phyloP scores from a whole-genome alignment of 92 coral and sea anemone genomes.

The Palythoa grandis region DNA sequence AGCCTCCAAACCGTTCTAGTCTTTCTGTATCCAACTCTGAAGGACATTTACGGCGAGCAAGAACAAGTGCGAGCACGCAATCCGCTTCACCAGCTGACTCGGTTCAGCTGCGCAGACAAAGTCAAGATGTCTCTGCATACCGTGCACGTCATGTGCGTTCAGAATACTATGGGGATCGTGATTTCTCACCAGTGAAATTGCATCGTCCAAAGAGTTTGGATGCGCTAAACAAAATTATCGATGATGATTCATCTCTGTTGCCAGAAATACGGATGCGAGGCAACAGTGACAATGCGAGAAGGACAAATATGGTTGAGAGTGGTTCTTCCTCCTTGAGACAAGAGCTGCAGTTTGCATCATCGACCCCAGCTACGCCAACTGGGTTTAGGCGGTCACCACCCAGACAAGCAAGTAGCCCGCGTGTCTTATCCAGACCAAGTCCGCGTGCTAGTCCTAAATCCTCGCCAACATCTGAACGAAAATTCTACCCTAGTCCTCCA shows the following conservation, averaged over 20 bases:
- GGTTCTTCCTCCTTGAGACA: slow-evolving; percentile 54
- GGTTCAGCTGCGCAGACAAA: slow-evolving; percentile 53
- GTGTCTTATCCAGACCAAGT: slow-evolving; percentile 51
- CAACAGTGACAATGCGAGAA: slow-evolving; percentile 33
- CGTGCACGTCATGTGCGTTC: slow-evolving; percentile 88
- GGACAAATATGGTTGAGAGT: slow-evolving; percentile 36
- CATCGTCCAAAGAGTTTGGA: slow-evolving; percentile 82
- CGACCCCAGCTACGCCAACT: slow-evolving; percentile 51
- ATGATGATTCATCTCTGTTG: slow-evolving; percentile 8
- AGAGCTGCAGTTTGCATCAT: slow-evolving; percentile 32
- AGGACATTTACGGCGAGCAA: slow-evolving; percentile 64
- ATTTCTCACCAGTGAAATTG: slow-evolving; percentile 60
- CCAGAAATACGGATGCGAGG: slow-evolving; percentile 19
- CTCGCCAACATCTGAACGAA: slow-evolving; percentile 37
- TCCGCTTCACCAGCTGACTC: slow-evolving; percentile 40
- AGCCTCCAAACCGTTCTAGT: not conserved
- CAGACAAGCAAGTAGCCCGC: slow-evolving; percentile 67
- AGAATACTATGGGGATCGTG: slow-evolving; percentile 70
- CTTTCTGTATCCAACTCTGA: slow-evolving; percentile 67
- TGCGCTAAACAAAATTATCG: slow-evolving; percentile 62
- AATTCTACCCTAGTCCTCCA: slow-evolving; percentile 44
- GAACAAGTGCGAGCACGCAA: slow-evolving; percentile 58
- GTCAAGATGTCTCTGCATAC: slow-evolving; percentile 81
- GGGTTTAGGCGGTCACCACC: slow-evolving; percentile 56
- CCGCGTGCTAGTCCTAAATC: slow-evolving; percentile 45